A percentile compares a stretch with the other conserved stretches of the same genome.
Evolutionary conservation across 2,797 vertebrate species (phyloP).

Genomic region (Florisuga fusca): DNA sequence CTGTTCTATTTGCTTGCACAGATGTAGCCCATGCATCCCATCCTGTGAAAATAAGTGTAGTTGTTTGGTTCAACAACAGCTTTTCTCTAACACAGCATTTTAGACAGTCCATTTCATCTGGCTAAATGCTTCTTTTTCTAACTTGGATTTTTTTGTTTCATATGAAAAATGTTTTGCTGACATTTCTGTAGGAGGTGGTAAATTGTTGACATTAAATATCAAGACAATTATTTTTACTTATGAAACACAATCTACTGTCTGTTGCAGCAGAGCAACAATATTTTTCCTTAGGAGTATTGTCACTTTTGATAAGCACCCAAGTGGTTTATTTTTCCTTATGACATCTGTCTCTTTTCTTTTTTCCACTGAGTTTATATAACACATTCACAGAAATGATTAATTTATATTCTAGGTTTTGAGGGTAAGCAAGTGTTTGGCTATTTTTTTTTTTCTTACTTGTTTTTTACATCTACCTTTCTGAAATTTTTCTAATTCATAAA

Average conservation of each 20-base stretch:
- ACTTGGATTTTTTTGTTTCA: neutral
- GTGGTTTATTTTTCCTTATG: conserved; percentile 45
- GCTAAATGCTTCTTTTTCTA: neutral
- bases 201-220: conserved; percentile 45
- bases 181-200: conserved; percentile 51
- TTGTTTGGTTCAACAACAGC: neutral
- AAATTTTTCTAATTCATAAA: neutral
- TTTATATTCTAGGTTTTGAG: neutral
- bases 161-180: conserved; percentile 20
- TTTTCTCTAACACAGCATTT: neutral
- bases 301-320: conserved; percentile 35
- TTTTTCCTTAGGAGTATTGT: conserved; percentile 39
- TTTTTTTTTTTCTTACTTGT: neutral
- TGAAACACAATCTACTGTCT: conserved; percentile 13
- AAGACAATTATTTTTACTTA: conserved; percentile 50
- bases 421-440: neutral
- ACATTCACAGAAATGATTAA: neutral
- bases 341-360: conserved; percentile 36
- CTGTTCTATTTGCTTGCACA: neutral
- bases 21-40: neutral
- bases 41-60: neutral
- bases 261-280: neutral
- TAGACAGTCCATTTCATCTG: neutral
- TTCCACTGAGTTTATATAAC: neutral
- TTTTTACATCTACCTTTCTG: neutral